phyloP scores from a whole-genome alignment of 2,113 vertebrate genomes.

The Strix uralensis region DNA sequence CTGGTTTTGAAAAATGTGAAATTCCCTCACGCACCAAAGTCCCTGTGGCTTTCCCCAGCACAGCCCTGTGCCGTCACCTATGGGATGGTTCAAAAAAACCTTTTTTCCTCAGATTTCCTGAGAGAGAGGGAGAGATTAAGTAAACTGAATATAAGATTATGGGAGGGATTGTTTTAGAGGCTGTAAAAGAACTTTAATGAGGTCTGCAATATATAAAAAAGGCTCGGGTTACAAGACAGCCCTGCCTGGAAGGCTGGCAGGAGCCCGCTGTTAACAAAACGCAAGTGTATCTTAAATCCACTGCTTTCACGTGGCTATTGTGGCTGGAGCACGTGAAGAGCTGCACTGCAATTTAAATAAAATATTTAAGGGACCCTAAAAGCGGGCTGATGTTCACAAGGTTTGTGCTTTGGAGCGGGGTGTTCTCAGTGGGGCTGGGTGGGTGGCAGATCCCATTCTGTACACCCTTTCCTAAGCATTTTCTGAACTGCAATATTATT shows the following conservation, averaged over 20 bases:
- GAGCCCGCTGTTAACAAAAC: neutral
- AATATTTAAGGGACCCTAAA: neutral
- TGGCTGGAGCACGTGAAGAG: neutral
- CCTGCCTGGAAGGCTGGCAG: neutral
- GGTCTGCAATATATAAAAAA: neutral
- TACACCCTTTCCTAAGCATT: neutral
- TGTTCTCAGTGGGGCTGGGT: neutral
- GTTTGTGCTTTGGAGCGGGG: fast-evolving
- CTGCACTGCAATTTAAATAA: neutral
- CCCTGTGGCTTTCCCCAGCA: neutral
- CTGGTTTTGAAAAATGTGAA: neutral
- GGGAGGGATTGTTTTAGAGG: neutral
- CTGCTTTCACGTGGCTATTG: neutral
- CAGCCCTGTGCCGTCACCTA: neutral
- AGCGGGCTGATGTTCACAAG: fast-evolving
- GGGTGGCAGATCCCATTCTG: neutral
- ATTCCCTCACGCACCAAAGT: neutral
- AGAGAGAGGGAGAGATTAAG: neutral
- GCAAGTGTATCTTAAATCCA: neutral
- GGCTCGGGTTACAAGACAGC: neutral
- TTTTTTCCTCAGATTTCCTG: neutral
- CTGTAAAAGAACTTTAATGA: neutral
- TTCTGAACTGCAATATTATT: neutral
- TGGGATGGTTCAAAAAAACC: neutral
- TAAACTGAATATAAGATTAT: neutral